phyloP scores from a whole-genome alignment of 2,113 vertebrate species.

The Grallaria varia region DNA sequence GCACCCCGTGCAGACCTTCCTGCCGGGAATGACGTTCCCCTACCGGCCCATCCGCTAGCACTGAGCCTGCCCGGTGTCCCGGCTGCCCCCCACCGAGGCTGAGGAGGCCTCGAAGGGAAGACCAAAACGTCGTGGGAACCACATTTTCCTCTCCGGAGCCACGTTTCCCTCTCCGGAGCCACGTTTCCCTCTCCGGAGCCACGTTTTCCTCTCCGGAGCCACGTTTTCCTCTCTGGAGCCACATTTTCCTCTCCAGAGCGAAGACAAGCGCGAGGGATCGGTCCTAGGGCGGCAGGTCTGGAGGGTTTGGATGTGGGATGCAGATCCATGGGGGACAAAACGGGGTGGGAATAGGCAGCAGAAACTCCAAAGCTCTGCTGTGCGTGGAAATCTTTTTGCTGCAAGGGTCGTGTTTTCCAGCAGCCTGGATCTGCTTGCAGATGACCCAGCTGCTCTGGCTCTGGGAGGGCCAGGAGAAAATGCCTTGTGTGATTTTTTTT shows the following conservation, averaged over 20 bases:
- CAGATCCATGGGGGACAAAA: not conserved
- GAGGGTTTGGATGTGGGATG: not conserved
- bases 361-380: not conserved
- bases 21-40: constrained; percentile 84
- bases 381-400: rapidly evolving
- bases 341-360: not conserved
- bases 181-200: too few species aligned
- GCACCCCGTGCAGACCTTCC: constrained; percentile 80
- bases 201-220: not conserved
- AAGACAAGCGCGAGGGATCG: not conserved
- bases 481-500: not conserved
- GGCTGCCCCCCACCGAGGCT: not conserved
- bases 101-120: not conserved
- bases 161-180: too few species aligned
- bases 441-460: not conserved
- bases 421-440: rapidly evolving
- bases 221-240: too few species aligned
- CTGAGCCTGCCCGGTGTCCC: not conserved
- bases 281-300: not conserved
- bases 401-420: not conserved
- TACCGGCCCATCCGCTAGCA: constrained; percentile 87
- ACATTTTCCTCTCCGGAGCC: not conserved
- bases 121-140: not conserved
- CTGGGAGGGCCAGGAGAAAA: not conserved
- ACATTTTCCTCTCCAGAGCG: not conserved